These are phyloP conservation scores for Apodemia mormo DNA, from an alignment of 2,888 invertebrate species.

Conservation along the genomic window DNA sequence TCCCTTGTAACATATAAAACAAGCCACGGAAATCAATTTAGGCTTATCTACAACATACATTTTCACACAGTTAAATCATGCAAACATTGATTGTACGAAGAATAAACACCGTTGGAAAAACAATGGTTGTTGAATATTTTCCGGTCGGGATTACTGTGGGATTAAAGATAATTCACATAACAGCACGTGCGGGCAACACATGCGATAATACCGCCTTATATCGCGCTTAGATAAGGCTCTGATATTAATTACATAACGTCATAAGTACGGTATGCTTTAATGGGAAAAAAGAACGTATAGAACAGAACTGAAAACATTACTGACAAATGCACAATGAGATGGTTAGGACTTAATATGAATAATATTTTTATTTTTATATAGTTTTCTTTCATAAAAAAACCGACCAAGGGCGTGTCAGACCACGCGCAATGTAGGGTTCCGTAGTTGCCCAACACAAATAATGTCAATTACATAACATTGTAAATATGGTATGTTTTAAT, in stretches of 20 bases:
- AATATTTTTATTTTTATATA: no score
- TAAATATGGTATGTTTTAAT: no score
- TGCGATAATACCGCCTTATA: conserved; percentile 51
- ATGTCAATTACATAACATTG: no score
- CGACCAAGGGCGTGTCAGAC: no score
- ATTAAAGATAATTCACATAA: conserved; percentile 55
- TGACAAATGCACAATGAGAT: no score
- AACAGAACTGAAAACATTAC: no score
- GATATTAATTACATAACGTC: conserved; percentile 1
- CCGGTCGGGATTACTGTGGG: conserved; percentile 69
- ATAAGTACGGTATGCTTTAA: background rate
- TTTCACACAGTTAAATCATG: conserved; percentile 61
- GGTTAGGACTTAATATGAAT: no score
- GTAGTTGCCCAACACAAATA: no score
- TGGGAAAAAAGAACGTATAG: no score
- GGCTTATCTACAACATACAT: conserved; percentile 61
- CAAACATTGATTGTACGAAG: conserved; percentile 57
- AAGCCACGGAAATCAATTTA: conserved; percentile 55
- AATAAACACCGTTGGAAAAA: conserved; percentile 62
- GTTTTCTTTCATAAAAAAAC: no score
- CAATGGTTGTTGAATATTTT: conserved; percentile 72
- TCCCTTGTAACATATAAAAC: conserved; percentile 41
- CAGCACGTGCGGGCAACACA: conserved; percentile 54
- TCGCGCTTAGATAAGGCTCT: conserved; percentile 28
- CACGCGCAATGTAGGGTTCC: no score